These are phyloP conservation scores for Eupleurogrammus muticus DNA, from an alignment of 2,797 vertebrate species.

Conservation along the genomic window DNA sequence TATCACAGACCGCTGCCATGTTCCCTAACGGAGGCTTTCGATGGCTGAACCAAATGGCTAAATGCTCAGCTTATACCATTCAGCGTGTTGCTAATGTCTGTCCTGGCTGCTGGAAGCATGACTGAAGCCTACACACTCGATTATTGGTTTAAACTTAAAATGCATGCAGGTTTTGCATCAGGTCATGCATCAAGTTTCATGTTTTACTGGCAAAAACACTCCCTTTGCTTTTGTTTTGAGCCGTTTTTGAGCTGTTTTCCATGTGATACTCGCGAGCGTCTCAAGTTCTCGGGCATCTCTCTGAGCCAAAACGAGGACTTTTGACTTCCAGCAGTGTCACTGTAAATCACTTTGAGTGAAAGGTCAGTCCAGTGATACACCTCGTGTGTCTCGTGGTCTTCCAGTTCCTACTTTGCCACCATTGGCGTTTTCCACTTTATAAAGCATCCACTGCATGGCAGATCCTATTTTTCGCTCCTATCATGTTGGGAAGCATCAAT, in stretches of 20 bases:
- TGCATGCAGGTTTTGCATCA: not conserved
- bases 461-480: conserved; percentile 57
- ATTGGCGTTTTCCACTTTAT: conserved; percentile 20
- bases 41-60: conserved; percentile 12
- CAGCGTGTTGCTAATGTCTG: conserved; percentile 7
- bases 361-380: not conserved
- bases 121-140: not conserved
- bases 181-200: not conserved
- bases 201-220: not conserved
- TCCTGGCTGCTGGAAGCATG: not conserved
- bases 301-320: not conserved
- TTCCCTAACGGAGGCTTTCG: conserved; percentile 40
- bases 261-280: not conserved
- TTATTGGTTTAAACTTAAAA: conserved; percentile 1
- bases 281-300: not conserved
- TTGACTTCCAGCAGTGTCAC: not conserved
- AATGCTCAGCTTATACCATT: too few species aligned
- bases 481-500: conserved; percentile 50
- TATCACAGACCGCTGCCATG: conserved; percentile 37
- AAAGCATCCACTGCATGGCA: conserved; percentile 37
- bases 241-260: not conserved
- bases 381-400: too few species aligned
- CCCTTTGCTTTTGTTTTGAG: conserved; percentile 2
- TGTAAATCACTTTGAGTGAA: not conserved
- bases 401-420: not conserved